These are phyloP conservation scores for Psilopogon haemacephalus DNA, from an alignment of 2,113 vertebrate genomes.

Conservation along the genomic window DNA sequence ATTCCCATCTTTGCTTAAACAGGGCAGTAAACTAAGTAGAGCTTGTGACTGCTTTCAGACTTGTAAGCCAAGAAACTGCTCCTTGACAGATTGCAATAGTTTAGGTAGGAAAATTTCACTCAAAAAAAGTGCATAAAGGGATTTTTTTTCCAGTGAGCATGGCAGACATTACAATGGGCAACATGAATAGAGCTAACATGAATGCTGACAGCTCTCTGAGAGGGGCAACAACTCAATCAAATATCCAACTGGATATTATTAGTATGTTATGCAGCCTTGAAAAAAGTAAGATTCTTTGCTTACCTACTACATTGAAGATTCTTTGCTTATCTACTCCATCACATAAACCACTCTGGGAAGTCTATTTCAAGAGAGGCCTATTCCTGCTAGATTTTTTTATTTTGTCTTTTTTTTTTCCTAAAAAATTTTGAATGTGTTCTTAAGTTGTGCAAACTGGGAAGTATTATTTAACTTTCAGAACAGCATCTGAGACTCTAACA, in stretches of 20 bases:
- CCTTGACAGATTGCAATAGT: neutral
- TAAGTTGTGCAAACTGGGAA: conserved; percentile 33
- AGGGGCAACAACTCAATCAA: conserved; percentile 67
- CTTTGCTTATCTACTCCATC: conserved; percentile 53
- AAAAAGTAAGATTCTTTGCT: conserved; percentile 59
- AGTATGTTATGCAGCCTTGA: conserved; percentile 56
- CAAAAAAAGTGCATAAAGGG: neutral
- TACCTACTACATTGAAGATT: conserved; percentile 50
- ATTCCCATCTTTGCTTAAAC: neutral
- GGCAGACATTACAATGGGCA: neutral
- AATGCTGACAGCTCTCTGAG: conserved; percentile 43
- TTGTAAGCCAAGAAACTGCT: neutral
- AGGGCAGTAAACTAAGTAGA: neutral
- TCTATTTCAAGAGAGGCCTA: conserved; percentile 58
- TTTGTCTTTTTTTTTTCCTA: neutral
- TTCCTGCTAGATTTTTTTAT: neutral
- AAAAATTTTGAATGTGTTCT: neutral
- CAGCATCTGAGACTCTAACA: neutral
- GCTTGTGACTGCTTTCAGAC: neutral
- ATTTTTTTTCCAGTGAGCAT: neutral
- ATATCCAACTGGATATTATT: conserved; percentile 63
- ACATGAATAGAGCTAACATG: neutral
- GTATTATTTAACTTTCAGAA: conserved; percentile 27
- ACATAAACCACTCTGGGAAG: conserved; percentile 38
- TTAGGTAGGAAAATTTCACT: neutral